phyloP scores from a whole-genome alignment of 2,113 vertebrate species.

The Talpa occidentalis region DNA sequence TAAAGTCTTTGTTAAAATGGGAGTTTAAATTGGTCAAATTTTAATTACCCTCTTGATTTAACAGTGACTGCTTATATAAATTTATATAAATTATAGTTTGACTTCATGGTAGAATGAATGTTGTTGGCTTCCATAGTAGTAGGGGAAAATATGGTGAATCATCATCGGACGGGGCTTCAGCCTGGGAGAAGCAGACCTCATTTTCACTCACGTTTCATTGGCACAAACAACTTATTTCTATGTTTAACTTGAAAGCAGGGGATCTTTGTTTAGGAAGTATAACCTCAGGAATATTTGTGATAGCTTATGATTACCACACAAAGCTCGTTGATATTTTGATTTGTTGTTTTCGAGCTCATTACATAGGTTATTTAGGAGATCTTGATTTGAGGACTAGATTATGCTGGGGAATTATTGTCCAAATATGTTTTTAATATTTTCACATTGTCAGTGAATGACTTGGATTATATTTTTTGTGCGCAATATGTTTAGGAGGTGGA shows the following conservation, averaged over 20 bases:
- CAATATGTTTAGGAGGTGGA: neutral
- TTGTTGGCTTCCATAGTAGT: neutral
- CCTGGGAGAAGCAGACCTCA: neutral
- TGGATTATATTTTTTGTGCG: neutral
- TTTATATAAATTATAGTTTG: neutral
- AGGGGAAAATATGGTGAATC: neutral
- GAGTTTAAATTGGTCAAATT: neutral
- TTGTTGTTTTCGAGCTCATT: neutral
- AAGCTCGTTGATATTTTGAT: neutral
- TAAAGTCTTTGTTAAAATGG: neutral
- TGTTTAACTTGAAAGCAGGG: neutral
- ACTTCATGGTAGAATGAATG: neutral
- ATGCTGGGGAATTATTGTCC: neutral
- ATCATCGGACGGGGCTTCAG: neutral
- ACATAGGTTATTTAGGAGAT: neutral
- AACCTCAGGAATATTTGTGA: neutral
- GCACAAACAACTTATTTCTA: neutral
- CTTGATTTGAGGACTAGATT: neutral
- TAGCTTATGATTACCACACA: neutral
- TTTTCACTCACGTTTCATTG: neutral
- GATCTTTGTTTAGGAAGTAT: neutral
- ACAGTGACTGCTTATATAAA: neutral
- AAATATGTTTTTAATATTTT: conserved; percentile 32
- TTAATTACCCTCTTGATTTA: conserved; percentile 22
- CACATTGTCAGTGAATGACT: neutral